Percentiles rank a stretch among this genome's conserved stretches.
Evolutionary conservation across 2,888 invertebrate species (phyloP).

Genomic region (Nebria salina): DNA sequence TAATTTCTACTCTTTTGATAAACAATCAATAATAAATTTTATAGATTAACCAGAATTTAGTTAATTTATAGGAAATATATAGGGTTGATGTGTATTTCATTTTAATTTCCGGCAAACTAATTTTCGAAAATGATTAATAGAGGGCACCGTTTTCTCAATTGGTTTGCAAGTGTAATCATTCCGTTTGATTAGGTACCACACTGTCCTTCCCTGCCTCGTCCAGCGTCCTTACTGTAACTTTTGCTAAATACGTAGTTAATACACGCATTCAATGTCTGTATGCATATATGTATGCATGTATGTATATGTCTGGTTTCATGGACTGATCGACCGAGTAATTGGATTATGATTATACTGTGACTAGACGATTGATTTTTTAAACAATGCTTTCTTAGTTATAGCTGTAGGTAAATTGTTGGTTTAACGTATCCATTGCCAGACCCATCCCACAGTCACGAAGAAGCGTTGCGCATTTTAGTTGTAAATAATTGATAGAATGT

Average conservation of each 20-base stretch:
- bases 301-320: slow-evolving; percentile 46
- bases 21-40: too few species aligned
- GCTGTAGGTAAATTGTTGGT: not conserved
- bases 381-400: slow-evolving; percentile 27
- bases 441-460: not conserved
- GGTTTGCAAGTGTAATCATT: slow-evolving; percentile 6
- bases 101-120: slow-evolving; percentile 10
- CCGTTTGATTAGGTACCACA: slow-evolving; percentile 13
- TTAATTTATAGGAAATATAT: too few species aligned
- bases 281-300: not conserved
- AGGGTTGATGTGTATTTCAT: slow-evolving; percentile 24
- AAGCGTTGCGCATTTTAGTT: not conserved
- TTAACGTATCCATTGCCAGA: not conserved
- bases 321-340: slow-evolving; percentile 52
- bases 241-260: not conserved
- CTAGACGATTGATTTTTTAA: slow-evolving; percentile 34
- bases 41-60: too few species aligned
- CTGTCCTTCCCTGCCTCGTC: not conserved
- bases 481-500: not conserved
- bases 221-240: not conserved
- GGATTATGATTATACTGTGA: slow-evolving; percentile 52
- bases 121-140: not conserved
- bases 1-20: too few species aligned
- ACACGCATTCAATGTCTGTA: not conserved
- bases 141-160: not conserved